Percentiles rank a stretch among this genome's conserved stretches.
Conservation (phyloP, 2,888 invertebrate species). For the Tupiocoris notatus region DNA sequence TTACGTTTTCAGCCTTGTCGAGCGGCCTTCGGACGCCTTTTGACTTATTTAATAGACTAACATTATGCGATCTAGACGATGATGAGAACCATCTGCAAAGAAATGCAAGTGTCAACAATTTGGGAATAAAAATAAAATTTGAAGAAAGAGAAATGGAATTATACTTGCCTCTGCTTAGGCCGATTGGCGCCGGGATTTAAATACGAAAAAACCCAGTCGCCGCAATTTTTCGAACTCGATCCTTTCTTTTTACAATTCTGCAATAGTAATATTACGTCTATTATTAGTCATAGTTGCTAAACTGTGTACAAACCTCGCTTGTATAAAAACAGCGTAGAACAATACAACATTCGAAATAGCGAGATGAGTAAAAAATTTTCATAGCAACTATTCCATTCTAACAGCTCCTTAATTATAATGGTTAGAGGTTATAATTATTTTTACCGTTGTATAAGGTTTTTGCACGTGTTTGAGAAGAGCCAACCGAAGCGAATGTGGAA, state of each 20-base stretch:
- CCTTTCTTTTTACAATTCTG: constrained; percentile 37
- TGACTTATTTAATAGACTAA: constrained; percentile 31
- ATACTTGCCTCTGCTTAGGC: constrained; percentile 28
- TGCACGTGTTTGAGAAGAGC: constrained; percentile 44
- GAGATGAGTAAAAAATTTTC: no score
- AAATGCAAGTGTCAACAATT: neutral
- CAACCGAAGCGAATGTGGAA: constrained; percentile 43
- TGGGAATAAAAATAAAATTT: neutral
- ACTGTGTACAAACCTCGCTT: no score
- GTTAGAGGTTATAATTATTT: no score
- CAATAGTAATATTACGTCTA: no score
- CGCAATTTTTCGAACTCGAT: constrained; percentile 13
- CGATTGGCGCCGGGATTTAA: constrained; percentile 23
- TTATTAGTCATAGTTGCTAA: no score
- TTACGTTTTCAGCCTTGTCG: constrained; percentile 40
- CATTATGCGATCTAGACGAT: constrained; percentile 19
- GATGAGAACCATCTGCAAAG: constrained; percentile 33
- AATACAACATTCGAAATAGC: no score
- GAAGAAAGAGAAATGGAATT: neutral
- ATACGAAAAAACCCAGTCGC: constrained; percentile 21
- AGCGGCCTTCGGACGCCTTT: constrained; percentile 30
- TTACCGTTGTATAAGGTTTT: constrained; percentile 29
- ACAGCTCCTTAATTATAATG: no score
- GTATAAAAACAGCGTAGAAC: no score
- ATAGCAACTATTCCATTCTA: no score